These are phyloP conservation scores for Pimephales promelas DNA, from an alignment of 2,113 vertebrate species.

Conservation along the genomic window DNA sequence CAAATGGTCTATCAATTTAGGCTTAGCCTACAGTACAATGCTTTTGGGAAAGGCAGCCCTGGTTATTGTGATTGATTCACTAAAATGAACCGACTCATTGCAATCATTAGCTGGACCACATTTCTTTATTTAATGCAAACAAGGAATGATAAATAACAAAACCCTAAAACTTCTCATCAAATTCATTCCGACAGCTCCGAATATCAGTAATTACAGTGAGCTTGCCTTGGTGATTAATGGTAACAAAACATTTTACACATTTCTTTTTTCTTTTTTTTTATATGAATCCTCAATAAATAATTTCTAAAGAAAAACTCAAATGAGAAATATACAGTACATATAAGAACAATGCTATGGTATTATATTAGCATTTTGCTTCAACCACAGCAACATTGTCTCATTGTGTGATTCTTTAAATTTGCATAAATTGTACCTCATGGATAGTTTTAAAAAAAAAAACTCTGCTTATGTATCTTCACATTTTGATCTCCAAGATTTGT, in stretches of 20 bases:
- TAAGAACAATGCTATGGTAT: neutral
- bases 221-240: too few relatives aligned
- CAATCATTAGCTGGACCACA: too few relatives aligned
- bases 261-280: too few relatives aligned
- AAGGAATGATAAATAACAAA: neutral
- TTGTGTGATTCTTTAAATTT: neutral
- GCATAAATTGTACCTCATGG: neutral
- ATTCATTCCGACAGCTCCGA: too few relatives aligned
- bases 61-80: too few relatives aligned
- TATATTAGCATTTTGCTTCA: neutral
- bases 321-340: neutral
- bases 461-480: conserved; percentile 65
- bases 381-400: neutral
- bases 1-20: too few relatives aligned
- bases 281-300: neutral
- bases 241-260: too few relatives aligned
- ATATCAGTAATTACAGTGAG: too few relatives aligned
- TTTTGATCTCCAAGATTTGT: conserved; percentile 81
- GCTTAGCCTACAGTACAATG: too few relatives aligned
- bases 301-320: neutral
- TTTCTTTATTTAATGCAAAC: neutral
- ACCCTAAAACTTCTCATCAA: neutral
- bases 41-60: too few relatives aligned
- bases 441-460: neutral
- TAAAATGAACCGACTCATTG: too few relatives aligned